Evolutionary conservation across 2,797 vertebrate species (phyloP), one percentile per base, ranked within the genome.

Genomic region (Anabacerthia variegaticeps): DNA sequence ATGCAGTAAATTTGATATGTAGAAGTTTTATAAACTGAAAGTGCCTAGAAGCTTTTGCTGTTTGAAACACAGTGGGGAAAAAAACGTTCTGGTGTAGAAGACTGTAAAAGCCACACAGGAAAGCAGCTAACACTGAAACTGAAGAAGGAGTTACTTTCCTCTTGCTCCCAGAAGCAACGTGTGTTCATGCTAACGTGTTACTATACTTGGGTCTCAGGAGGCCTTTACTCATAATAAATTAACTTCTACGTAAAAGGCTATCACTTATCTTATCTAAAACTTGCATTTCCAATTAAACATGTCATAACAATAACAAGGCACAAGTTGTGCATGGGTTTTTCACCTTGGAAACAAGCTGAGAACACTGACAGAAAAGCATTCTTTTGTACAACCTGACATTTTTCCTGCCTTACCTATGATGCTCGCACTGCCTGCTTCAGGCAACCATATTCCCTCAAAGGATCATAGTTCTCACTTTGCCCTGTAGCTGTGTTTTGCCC

Each of bases 151-250:
- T 61, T 27, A 21, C 23, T 69, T 66, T 79, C 15, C 21, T 55
- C 34, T 75, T 3, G 0, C 32, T 72, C 41, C 26, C 11, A 52
- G 32, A 15, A 36, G 34, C 27, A 48, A 39, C 0, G 0, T 61
- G 4, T 43, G 6, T 46, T 54, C n/a, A 4, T 20, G 21, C 7
- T 20, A 52, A 27, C 1, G 3, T 0, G 0, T 27, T 39, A 23
- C 28, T 68, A 20, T 10, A 8, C 20, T 37, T 52, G 46, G 41
- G 30, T 77, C 49, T 52, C 59, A 37, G 28, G 26, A 22, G 20
- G 13, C 27, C 22, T 84, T 67, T 36, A 34, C 39, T 52, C 4
- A 23, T 32, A 37, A 85, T 48, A 74, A 80, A 74, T 52, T 65
- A 1, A 80, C 20, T 52, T 74, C 37, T 43, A 1, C 20, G 8